Percentiles rank a stretch among this genome's conserved stretches.
Conservation (phyloP, 2,888 invertebrate genomes). For the Sphaeridia pumilis region DNA sequence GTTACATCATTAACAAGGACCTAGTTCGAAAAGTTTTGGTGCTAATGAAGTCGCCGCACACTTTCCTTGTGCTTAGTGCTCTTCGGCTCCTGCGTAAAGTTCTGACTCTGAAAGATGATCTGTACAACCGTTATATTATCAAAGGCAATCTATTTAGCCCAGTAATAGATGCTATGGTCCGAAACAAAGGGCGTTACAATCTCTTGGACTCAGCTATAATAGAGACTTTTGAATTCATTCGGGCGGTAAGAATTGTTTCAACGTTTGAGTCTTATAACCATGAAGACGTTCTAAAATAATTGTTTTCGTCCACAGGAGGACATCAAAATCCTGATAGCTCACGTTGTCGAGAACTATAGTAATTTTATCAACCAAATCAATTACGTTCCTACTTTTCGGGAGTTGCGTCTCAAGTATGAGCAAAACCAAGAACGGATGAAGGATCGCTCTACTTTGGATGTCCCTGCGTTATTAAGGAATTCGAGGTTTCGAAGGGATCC, state of each 20-base stretch:
- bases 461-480: conserved; percentile 67
- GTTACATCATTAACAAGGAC: conserved; percentile 94
- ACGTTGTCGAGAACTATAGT: conserved; percentile 93
- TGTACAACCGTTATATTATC: conserved; percentile 92
- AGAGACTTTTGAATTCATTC: conserved; percentile 98
- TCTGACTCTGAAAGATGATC: conserved; percentile 94
- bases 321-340: conserved; percentile 76
- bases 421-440: conserved; percentile 83
- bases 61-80: conserved; percentile 86
- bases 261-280: neutral
- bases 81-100: conserved; percentile 95
- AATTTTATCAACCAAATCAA: conserved; percentile 86
- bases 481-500: conserved; percentile 80
- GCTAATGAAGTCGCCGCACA: conserved; percentile 91
- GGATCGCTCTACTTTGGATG: conserved; percentile 49
- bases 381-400: conserved; percentile 97
- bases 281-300: conserved; percentile 2
- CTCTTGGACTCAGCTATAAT: conserved; percentile 96
- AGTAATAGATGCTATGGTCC: conserved; percentile 88
- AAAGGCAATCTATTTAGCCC: conserved; percentile 90
- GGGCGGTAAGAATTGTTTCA: conserved; percentile 48
- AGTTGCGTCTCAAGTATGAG: conserved; percentile 75
- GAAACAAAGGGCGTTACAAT: conserved; percentile 97
- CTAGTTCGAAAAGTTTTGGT: conserved; percentile 87
- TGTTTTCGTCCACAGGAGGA: conserved; percentile 52